Evolutionary conservation across 2,113 vertebrate genomes (phyloP).

Genomic region (Lycocorax pyrrhopterus): DNA sequence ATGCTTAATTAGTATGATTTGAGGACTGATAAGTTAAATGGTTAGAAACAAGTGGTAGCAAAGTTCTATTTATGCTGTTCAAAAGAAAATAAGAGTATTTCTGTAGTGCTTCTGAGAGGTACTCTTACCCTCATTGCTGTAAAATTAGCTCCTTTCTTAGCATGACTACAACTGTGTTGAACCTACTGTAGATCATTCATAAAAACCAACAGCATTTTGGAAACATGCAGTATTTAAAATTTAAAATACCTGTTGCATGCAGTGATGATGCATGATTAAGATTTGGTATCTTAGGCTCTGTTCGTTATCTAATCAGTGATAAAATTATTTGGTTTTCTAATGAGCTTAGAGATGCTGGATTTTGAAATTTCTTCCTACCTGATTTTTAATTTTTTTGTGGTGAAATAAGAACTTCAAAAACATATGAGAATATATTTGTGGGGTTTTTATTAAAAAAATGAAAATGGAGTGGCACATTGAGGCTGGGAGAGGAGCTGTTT

Average conservation of each 20-base stretch:
- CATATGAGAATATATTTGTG: neutral
- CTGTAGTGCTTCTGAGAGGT: neutral
- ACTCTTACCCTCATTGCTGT: neutral
- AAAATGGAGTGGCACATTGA: neutral
- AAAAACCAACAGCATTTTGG: neutral
- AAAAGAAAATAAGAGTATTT: neutral
- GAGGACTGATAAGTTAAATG: constrained; percentile 54
- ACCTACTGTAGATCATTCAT: neutral
- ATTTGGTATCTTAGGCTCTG: neutral
- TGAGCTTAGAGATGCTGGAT: neutral
- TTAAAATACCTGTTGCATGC: neutral
- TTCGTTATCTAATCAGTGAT: neutral
- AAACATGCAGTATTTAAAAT: neutral
- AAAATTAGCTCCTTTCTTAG: neutral
- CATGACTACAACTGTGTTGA: neutral
- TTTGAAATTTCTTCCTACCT: neutral
- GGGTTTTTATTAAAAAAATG: neutral
- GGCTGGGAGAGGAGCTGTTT: neutral
- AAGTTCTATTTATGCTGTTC: constrained; percentile 13
- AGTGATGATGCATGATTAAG: neutral
- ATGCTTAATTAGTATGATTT: constrained; percentile 48
- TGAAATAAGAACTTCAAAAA: neutral
- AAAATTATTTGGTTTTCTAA: neutral
- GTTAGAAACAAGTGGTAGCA: constrained; percentile 27
- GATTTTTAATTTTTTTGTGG: neutral